A percentile compares a stretch with the other conserved stretches of the same genome.
phyloP scores from a whole-genome alignment of 2,888 invertebrate species.

The Tanytarsus gracilentus region DNA sequence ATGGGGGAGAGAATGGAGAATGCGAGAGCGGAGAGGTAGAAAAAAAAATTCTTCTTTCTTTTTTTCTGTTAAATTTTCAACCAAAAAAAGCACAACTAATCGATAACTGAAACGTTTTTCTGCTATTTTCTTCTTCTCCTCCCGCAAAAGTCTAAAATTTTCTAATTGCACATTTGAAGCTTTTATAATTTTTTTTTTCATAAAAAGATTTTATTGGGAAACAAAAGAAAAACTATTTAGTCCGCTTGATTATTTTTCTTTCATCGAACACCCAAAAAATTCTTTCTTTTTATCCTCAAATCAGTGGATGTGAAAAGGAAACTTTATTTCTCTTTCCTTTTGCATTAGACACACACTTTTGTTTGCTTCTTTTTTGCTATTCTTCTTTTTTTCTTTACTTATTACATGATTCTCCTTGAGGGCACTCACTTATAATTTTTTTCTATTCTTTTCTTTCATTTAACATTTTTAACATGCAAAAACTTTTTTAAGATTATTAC shows the following conservation, averaged over 20 bases:
- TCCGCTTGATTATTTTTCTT: background rate
- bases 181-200: background rate
- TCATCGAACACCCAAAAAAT: constrained; percentile 1
- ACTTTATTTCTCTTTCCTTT: too few relatives aligned
- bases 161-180: background rate
- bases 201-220: background rate
- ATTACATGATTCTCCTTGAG: background rate
- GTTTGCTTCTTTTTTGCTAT: too few relatives aligned
- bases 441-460: background rate
- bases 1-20: background rate
- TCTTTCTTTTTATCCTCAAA: constrained; percentile 1
- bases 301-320: background rate
- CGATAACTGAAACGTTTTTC: constrained; percentile 28
- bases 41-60: too few relatives aligned
- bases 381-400: background rate
- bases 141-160: background rate
- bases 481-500: background rate
- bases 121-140: constrained; percentile 4
- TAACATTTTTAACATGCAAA: background rate
- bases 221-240: background rate
- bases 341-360: background rate
- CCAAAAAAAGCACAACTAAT: constrained; percentile 29
- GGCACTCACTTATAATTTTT: constrained; percentile 1
- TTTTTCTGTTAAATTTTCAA: constrained; percentile 26
- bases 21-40: too few relatives aligned